Evolutionary conservation across 1,140 invertebrate species (phyloP).

Genomic region (Drosophila bifasciata): DNA sequence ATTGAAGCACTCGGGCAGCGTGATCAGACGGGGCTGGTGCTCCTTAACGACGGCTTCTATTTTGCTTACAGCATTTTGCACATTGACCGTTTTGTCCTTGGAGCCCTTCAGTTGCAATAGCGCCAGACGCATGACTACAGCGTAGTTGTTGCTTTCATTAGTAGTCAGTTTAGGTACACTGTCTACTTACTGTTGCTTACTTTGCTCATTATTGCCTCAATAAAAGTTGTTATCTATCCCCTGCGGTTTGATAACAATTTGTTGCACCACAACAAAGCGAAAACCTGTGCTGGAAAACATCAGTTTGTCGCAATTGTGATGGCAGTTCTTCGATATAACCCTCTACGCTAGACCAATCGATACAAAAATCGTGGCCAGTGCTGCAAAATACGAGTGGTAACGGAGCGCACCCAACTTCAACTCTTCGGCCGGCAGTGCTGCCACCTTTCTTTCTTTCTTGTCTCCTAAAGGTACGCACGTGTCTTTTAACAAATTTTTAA

Average conservation of each 20-base stretch:
- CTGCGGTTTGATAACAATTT: conserved; percentile 47
- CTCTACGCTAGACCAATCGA: no score
- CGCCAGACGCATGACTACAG: conserved; percentile 85
- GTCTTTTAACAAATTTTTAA: conserved; percentile 29
- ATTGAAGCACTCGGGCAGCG: conserved; percentile 97
- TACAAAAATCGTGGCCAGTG: no score
- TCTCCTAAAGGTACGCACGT: conserved; percentile 55
- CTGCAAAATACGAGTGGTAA: no score
- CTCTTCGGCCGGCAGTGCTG: conserved; percentile 14
- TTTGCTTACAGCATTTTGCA: conserved; percentile 88
- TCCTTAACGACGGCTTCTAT: conserved; percentile 90
- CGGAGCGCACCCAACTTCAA: conserved; percentile 36
- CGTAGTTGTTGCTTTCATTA: neutral
- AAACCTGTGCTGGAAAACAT: no score
- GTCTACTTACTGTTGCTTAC: conserved; percentile 52
- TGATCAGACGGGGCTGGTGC: conserved; percentile 90
- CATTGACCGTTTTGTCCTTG: conserved; percentile 90
- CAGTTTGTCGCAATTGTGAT: conserved; percentile 3
- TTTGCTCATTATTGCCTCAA: conserved; percentile 38
- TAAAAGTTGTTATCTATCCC: conserved; percentile 28
- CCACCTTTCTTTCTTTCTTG: conserved; percentile 62
- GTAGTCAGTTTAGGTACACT: neutral
- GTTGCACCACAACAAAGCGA: conserved; percentile 14
- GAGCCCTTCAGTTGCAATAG: conserved; percentile 92
- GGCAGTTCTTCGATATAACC: neutral